Evolutionary conservation across 2,888 invertebrate species (phyloP), one percentile per base, ranked within the genome.

Genomic region (Eulithis prunata): DNA sequence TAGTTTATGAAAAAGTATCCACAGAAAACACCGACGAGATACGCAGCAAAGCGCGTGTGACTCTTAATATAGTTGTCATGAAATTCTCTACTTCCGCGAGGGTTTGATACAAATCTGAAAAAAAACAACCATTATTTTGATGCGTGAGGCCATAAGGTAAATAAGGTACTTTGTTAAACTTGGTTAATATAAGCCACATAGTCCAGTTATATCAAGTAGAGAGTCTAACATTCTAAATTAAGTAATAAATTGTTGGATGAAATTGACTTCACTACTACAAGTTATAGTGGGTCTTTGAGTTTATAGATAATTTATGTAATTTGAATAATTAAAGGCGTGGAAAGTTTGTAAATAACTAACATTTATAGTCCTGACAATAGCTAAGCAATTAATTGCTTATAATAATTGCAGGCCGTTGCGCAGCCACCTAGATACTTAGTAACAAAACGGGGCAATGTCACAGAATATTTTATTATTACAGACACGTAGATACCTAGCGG

Each of bases 31-130:
- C 95, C 95, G 11, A 95, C 83, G 8, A 94, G 83, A 74, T 95
- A 95, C 0, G 95, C 89, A 0, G 94, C 91, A 12, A 93, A 94
- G 7, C 95, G 87, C 0, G 94, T 94, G 81, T 95, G 95, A 1
- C 94, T 94, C 75, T 94, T 95, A 65, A 94, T 94, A 74, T 95
- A 95, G 0, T 93, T 89, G 43, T 93, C 66, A 46, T 92, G 85
- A 77, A 94, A 95, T 74, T 94, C 94, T n/a, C 84, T 74, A 68
- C 93, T 90, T 0, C 73, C 82, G 46, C 94, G 93, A 1, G 94
- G 94, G 53, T 93, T 88, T 0, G 83, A 81, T 32, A 95, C 74
- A 67, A 95, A 94, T 14, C 94, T 94, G 76, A 2, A 76, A 69
- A 58, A 49, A 49, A 38, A 12, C 10, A 10, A 4, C 28, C 6